Conservation (phyloP, 2,888 invertebrate species). For the Aromia moschata region DNA sequence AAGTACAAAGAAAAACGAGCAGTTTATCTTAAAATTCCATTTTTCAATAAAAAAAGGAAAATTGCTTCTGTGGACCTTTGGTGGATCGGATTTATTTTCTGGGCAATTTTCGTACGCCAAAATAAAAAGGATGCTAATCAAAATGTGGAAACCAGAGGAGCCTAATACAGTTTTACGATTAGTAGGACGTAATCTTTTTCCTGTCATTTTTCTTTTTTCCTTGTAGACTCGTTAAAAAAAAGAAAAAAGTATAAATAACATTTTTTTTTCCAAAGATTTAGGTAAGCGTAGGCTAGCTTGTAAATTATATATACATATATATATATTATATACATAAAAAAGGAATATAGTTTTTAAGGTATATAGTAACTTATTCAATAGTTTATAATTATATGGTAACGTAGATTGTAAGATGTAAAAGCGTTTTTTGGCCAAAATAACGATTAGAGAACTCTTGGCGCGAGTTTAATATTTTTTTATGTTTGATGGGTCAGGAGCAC, state of each 20-base stretch:
- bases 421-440: conserved; percentile 37
- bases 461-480: background rate
- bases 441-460: background rate
- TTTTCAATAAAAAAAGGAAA: too few species aligned
- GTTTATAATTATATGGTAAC: conserved; percentile 42
- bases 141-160: conserved; percentile 38
- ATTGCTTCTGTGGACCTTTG: too few species aligned
- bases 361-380: conserved; percentile 52
- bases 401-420: conserved; percentile 31
- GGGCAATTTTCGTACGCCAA: too few species aligned
- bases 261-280: conserved; percentile 45
- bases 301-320: conserved; percentile 43
- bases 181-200: conserved; percentile 9
- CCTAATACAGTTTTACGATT: conserved; percentile 31
- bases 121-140: conserved; percentile 35
- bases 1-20: too few species aligned
- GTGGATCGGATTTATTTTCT: too few species aligned
- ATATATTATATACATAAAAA: conserved; percentile 35
- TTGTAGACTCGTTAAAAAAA: conserved; percentile 27
- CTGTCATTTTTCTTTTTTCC: conserved; percentile 20
- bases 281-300: conserved; percentile 32
- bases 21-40: too few species aligned
- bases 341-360: conserved; percentile 43
- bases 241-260: conserved; percentile 23
- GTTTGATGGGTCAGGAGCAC: background rate